phyloP scores from a whole-genome alignment of 2,888 invertebrate genomes.

The Cremastobaeus sp. region DNA sequence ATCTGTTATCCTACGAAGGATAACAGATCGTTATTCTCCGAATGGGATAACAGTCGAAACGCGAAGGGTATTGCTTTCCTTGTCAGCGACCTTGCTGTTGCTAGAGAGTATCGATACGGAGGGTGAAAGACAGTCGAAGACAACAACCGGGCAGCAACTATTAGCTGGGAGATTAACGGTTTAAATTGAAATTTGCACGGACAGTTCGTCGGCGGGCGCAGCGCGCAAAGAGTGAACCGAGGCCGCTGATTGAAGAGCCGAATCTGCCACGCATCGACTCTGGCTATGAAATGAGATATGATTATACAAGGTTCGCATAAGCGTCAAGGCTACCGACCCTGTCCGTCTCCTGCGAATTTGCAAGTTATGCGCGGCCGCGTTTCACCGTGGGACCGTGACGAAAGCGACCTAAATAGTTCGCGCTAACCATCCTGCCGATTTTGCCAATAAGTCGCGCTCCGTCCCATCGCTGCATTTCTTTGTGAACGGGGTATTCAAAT shows the following conservation, averaged over 20 bases:
- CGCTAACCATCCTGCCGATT: constrained; percentile 50
- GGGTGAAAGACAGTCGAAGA: constrained; percentile 41
- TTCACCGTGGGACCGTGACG: constrained; percentile 64
- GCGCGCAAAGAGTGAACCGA: constrained; percentile 76
- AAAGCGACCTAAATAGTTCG: constrained; percentile 58
- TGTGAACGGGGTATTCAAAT: constrained; percentile 34
- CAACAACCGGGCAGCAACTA: constrained; percentile 68
- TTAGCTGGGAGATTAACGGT: constrained; percentile 78
- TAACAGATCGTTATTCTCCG: no score
- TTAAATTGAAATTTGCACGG: constrained; percentile 79
- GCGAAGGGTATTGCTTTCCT: no score
- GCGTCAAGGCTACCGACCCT: constrained; percentile 63
- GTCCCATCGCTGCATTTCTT: constrained; percentile 22
- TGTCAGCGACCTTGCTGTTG: no score
- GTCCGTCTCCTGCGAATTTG: constrained; percentile 68
- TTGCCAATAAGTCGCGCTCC: constrained; percentile 40
- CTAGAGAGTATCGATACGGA: constrained; percentile 45
- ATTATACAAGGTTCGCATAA: constrained; percentile 67
- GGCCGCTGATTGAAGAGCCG: constrained; percentile 73
- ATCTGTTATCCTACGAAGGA: no score
- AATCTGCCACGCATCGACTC: constrained; percentile 75
- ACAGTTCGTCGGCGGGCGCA: constrained; percentile 75
- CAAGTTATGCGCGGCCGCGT: constrained; percentile 71
- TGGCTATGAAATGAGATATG: constrained; percentile 75
- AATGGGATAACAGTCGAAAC: constrained; percentile 11